Base-by-base conservation (phyloP, 92 coral and sea anemone species). In the Phenganax marumi region DNA sequence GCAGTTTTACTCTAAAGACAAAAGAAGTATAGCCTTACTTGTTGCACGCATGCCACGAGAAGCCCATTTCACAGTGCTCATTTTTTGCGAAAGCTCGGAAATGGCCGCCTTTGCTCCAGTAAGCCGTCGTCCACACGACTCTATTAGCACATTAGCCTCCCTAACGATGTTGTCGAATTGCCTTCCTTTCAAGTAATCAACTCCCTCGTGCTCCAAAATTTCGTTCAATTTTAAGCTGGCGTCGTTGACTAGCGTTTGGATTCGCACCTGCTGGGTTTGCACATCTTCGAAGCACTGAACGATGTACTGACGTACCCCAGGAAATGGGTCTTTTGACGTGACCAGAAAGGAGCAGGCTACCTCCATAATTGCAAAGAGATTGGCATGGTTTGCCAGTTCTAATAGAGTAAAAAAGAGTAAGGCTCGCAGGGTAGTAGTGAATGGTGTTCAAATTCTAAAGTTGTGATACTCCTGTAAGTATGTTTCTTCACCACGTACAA, bases 151-250 rank as follows among this genome's bases (percentile, higher is more conserved):
- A 4, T 54, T 47, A 8, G 71, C 82, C 48, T 77, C 53, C 43
- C 82, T 58, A 12, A 77, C 82, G 19, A 77, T 39, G 56, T 77
- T 77, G 57, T 77, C 82, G 61, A 77, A 77, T 56, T 61, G 43
- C 16, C 70, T 64, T 16, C 70, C 70, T 46, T 64, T 64, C 26
- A 25, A 25, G 47, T 64, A 64, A 64, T 64, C 47, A 1, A 64
- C 70, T 64, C 47, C 70, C 26, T 64, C 70, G 43, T 64, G 43
- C 26, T 64, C 1, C 70, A 64, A 13, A 11, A 64, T 64, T 17
- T 64, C 70, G 4, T 64, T 21, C 46, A 64, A 46, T 12, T 22
- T 21, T 4, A 0, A 33, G 70, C 70, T 21, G 70, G 70, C 70
- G 14, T 64, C 43, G 10, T 64, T 46, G 5, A 64, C 70, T 7